Percentiles rank a stretch among this genome's conserved stretches.
phyloP scores from a whole-genome alignment of 2,113 vertebrate genomes.

The Alethe castanea region DNA sequence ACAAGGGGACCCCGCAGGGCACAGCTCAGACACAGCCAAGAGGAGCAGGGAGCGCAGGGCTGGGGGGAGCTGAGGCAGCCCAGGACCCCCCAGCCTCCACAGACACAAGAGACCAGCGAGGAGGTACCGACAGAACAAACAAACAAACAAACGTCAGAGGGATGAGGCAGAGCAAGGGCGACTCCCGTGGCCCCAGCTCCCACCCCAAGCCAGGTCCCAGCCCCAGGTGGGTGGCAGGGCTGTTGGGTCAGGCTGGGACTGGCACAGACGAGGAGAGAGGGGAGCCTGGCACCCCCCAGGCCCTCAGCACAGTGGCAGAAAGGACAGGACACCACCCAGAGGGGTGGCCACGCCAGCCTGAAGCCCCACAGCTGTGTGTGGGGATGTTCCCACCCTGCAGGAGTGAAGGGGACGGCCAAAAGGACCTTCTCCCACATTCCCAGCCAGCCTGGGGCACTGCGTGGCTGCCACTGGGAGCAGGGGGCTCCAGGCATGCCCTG shows the following conservation, averaged over 20 bases:
- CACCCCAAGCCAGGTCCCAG: not conserved
- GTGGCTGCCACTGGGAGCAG: not conserved
- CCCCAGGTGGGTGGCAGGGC: not conserved
- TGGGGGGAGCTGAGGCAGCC: not conserved
- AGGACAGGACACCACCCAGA: not conserved
- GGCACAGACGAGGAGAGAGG: not conserved
- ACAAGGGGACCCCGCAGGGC: not conserved
- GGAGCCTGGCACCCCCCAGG: not conserved
- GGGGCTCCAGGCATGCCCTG: not conserved
- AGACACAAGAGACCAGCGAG: not conserved
- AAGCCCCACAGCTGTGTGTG: not conserved
- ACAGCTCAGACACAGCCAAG: conserved; percentile 1
- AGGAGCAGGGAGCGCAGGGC: not conserved
- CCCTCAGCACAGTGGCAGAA: not conserved
- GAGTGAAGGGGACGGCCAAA: not conserved
- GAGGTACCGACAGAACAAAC: not conserved
- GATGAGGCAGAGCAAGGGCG: not conserved
- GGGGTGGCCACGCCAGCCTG: not conserved
- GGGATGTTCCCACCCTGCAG: not conserved
- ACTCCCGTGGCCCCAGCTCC: not conserved
- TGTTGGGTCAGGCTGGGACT: not conserved
- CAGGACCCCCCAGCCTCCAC: not conserved
- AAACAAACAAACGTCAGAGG: not conserved
- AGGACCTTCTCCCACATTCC: not conserved
- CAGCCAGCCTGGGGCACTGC: not conserved